Evolutionary conservation across 2,888 invertebrate genomes (phyloP), one percentile per base, ranked within the genome.

Genomic region (Loripinus fragilis): DNA sequence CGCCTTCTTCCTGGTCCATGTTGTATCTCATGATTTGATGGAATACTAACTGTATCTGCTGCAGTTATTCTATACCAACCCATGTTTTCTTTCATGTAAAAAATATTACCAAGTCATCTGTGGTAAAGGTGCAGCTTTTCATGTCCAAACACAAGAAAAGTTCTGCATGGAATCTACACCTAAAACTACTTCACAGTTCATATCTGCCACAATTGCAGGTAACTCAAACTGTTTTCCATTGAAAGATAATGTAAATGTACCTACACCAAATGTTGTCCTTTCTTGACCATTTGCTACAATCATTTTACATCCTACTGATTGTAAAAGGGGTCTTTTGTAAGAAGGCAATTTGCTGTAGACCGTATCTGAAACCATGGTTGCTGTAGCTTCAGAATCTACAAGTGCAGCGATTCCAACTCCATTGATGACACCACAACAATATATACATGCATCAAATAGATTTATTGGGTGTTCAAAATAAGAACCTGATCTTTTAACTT

Each of bases 41-140:
- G 41, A 41, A 41, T 41, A 15, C 41, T 41, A 10, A 41, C 41
- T 10, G 60, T 60, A 33, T 60, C 60, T 30, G 60, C 60, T 33
- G 60, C 60, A 28, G 60, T 20, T 17, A 60, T 60, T 60, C 60
- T 30, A 20, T 33, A 60, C 17, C 60, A 60, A 60, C 60, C 60
- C 33, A 60, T 41, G 15, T 41, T 41, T 10, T 15, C 41, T 15
- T 41, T 41, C 41, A 41, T 41, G 41, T 10, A 41, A 41, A 41
- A 15, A 10, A 10, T 41, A 41, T 41, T 41, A 41, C 41, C 7
- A 41, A 7, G 15, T 33, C 20, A 33, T 60, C 60, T 8, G 60
- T 33, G 20, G 3, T 33, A 1, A 60, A 20, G 3, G 33, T 60
- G 17, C 60, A 60, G 17, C 33, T 33, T 33, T 60, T 33, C 2